Percentiles rank a stretch among this genome's conserved stretches.
Conservation (phyloP, 2,797 vertebrate genomes). For the Pantherophis alleghaniensis region DNA sequence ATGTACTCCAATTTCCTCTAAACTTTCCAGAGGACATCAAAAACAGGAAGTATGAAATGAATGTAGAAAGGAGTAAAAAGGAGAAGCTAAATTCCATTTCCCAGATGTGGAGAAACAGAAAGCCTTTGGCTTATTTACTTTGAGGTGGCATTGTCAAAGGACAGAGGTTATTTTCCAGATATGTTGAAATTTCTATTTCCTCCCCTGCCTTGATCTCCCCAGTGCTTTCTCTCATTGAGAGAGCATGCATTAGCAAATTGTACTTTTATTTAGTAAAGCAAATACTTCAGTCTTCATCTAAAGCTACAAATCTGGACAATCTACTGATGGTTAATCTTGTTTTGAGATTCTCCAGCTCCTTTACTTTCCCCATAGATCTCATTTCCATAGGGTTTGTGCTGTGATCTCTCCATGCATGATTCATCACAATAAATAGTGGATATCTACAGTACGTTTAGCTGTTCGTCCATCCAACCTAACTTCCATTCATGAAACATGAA, state of each 20-base stretch:
- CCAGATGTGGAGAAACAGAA: neutral
- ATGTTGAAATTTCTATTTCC: neutral
- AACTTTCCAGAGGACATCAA: conserved; percentile 2
- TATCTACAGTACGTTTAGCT: neutral
- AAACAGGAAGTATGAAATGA: conserved; percentile 8
- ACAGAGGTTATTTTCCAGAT: neutral
- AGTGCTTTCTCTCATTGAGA: neutral
- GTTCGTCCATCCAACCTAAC: neutral
- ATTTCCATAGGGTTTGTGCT: neutral
- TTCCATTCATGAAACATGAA: neutral
- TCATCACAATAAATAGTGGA: neutral
- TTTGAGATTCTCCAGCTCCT: neutral
- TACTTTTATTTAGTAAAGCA: neutral
- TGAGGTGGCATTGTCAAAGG: neutral
- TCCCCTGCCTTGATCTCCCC: neutral
- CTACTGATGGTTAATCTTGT: neutral
- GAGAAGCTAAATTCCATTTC: neutral
- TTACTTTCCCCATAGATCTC: neutral
- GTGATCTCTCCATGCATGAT: neutral
- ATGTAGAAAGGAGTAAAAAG: neutral
- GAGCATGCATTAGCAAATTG: neutral
- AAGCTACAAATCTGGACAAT: neutral
- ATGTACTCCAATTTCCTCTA: neutral
- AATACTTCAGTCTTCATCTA: neutral
- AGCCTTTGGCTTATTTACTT: neutral